Evolutionary conservation across 1,140 invertebrate genomes (phyloP), one percentile per base, ranked within the genome.

Genomic region (Pseudomyrmex sp.): DNA sequence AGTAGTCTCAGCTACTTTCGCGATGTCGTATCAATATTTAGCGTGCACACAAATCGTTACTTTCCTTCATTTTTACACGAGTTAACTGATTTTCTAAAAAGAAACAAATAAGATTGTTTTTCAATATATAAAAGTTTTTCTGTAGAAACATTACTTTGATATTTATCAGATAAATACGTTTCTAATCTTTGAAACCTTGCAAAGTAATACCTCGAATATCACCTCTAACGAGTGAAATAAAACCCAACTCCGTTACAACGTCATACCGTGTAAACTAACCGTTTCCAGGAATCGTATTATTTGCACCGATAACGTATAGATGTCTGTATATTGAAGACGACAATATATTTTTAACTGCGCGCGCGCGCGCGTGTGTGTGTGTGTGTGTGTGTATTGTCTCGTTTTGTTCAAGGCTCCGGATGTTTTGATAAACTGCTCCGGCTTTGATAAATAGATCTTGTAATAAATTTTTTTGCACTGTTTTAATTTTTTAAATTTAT

Each of bases 281-380:
- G 9, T 35, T 80, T 80, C 76, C 7, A 15, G 46, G 66, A 59
- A 80, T 50, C 23, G 8, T 18, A 1, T 79, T 72, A 72, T 80
- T 72, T 80, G 52, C 56, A 46, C 44, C n/a, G 76, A 80, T 72
- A 72, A 80, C 1, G 2, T 44, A 8, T 23, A 5, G 54, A n/a
- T 48, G 1, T 35, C 4, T 35, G 48, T n/a, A 5, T 79, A 9
- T 70, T 50, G 7, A 63, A 54, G n/a, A 59, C 23, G 44, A 18
- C 4, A 58, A 13, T 70, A 1, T 79, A 70, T 70, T 80, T 80
- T 80, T 61, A 72, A 80, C 7, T 13, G 8, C 12, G 52, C 44
- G 2, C 20, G 20, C 1, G 20, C 1, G 26, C 15, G 52, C 20
- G 23, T 13, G 12, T 13, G 15, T 4, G 4, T 56, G 13, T 58